These are phyloP conservation scores for Vireo griseus DNA, from an alignment of 2,797 vertebrate genomes.

Conservation along the genomic window DNA sequence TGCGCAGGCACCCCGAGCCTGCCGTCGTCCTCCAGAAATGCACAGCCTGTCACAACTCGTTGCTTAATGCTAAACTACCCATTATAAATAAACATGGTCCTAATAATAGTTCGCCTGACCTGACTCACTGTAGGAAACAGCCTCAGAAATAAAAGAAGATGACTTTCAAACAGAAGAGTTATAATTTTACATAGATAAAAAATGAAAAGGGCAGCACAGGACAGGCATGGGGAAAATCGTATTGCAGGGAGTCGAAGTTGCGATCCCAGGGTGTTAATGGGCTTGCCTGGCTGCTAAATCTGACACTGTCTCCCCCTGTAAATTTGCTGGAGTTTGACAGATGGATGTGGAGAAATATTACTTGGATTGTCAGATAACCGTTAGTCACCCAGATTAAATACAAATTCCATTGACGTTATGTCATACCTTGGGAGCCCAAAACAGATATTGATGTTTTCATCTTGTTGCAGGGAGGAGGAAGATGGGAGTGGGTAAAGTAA, in stretches of 20 bases:
- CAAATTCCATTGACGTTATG: conserved; percentile 44
- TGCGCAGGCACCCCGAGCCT: not conserved
- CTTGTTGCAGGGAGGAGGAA: conserved; percentile 15
- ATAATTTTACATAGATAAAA: conserved; percentile 37
- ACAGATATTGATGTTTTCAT: conserved; percentile 56
- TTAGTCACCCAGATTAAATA: conserved; percentile 60
- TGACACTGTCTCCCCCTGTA: not conserved
- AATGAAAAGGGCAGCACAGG: conserved; percentile 45
- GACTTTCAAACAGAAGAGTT: conserved; percentile 37
- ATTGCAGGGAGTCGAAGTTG: not conserved
- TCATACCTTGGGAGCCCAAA: conserved; percentile 20
- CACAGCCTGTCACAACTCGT: conserved; percentile 43
- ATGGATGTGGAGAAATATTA: conserved; percentile 48
- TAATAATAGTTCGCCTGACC: conserved; percentile 67
- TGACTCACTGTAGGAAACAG: conserved; percentile 51
- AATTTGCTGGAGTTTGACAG: not conserved
- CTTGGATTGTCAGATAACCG: conserved; percentile 55
- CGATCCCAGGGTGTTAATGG: conserved; percentile 12
- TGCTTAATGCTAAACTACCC: conserved; percentile 56
- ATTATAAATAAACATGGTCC: conserved; percentile 70
- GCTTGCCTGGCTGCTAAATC: not conserved
- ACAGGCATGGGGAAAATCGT: not conserved
- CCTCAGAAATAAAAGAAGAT: conserved; percentile 50
- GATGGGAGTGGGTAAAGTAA: conserved; percentile 20
- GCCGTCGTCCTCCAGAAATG: not conserved